Evolutionary conservation across 2,888 invertebrate genomes (phyloP), one percentile per base, ranked within the genome.

Genomic region (Hyposoter didymator): DNA sequence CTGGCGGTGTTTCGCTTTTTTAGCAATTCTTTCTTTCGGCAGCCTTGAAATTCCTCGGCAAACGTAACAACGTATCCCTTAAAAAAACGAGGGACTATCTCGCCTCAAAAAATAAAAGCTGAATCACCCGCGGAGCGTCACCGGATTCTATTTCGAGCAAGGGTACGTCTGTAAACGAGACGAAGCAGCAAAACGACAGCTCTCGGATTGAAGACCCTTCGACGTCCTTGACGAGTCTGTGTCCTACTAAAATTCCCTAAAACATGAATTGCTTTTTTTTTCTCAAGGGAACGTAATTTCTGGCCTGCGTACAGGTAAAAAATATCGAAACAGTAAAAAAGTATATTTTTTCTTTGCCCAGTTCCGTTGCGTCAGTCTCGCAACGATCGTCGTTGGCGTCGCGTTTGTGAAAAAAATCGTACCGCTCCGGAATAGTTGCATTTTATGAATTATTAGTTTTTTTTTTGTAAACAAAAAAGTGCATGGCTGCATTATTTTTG

Each of bases 21-120:
- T 91, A 90, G 89, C 88, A 87, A 87, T 80, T 55, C 47, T 62
- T 39, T 39, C 7, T 7, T 49, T 22, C 14, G 62, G 64, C 88
- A 90, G 89, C 93, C 93, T 93, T 93, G 93, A 90, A 88, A 91
- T 91, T 91, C 90, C 87, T 88, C 86, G 88, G 90, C 88, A 90
- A 88, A 90, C 91, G 67, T 82, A 69, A 70, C 69, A 69, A 70
- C 69, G 69, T 12, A 67, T 75, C 72, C 70, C 79, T 74, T n/a
- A n/a, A 17, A 70, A 62, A 79, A 82, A 73, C 74, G 55, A 67
- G 78, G 28, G 73, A 8, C 66, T 67, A 70, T 82, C 75, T 83
- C 39, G 22, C 59, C 47, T 45, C 45, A 55, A 49, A 81, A 72
- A 45, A 55, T 45, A 45, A 73, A 45, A 28, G 59, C 43, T 43